phyloP scores from a whole-genome alignment of 2,797 vertebrate genomes.

The Ceyx erithaca region DNA sequence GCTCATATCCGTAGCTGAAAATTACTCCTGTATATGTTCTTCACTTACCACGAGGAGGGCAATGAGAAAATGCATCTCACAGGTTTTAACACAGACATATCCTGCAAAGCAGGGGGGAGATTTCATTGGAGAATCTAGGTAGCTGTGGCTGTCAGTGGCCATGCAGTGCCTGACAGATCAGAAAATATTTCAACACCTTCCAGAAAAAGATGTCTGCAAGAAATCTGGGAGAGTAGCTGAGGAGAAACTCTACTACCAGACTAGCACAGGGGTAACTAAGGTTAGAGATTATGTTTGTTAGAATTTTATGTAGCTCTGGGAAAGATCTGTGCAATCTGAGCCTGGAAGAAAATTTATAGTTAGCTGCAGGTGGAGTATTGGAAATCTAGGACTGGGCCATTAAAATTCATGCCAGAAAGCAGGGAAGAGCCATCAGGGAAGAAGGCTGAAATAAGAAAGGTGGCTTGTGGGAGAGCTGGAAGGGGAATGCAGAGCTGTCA shows the following conservation, averaged over 20 bases:
- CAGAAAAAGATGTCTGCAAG: constrained; percentile 6
- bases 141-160: background rate
- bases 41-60: background rate
- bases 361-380: background rate
- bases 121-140: background rate
- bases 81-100: background rate
- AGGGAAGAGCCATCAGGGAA: background rate
- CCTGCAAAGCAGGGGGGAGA: background rate
- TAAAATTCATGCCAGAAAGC: background rate
- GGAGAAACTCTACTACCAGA: background rate
- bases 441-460: background rate
- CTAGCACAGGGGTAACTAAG: background rate
- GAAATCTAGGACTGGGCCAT: background rate
- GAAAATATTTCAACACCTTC: constrained; percentile 8
- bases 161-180: background rate
- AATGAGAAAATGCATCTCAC: background rate
- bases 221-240: background rate
- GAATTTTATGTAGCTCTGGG: background rate
- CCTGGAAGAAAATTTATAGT: background rate
- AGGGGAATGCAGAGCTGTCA: background rate
- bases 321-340: background rate
- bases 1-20: background rate
- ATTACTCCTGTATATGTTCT: background rate
- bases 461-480: background rate
- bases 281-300: background rate